phyloP scores from a whole-genome alignment of 2,113 vertebrate genomes.

The Heterocephalus glaber region DNA sequence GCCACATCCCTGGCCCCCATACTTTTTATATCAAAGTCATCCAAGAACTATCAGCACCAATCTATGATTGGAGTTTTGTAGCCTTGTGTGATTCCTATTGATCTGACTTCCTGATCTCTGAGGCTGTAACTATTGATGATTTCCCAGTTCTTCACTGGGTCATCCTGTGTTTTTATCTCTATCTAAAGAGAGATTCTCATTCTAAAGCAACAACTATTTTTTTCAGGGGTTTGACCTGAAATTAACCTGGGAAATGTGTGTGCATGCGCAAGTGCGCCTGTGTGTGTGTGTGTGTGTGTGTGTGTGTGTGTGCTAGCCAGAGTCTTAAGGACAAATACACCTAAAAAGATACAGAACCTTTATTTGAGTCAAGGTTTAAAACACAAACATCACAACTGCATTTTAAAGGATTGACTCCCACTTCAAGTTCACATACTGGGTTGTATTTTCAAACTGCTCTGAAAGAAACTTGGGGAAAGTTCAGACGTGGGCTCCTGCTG shows the following conservation, averaged over 20 bases:
- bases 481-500: too few relatives aligned
- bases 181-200: neutral
- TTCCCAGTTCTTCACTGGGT: slow-evolving; percentile 11
- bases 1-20: neutral
- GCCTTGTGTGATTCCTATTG: neutral
- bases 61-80: neutral
- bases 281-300: neutral
- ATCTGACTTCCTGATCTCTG: neutral
- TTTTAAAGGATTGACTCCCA: neutral
- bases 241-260: neutral
- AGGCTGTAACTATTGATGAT: neutral
- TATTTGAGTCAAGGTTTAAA: slow-evolving; percentile 19
- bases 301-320: neutral
- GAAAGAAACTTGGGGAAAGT: neutral
- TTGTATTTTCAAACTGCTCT: neutral
- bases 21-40: slow-evolving; percentile 36
- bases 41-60: neutral
- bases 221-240: neutral
- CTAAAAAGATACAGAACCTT: neutral
- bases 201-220: neutral
- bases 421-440: neutral
- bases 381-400: neutral
- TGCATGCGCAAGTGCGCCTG: neutral
- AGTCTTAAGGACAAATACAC: slow-evolving; percentile 8
- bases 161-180: slow-evolving; percentile 32